Evolutionary conservation across 1,140 invertebrate species (phyloP), one percentile per base, ranked within the genome.

Genomic region (Magallana gigas): DNA sequence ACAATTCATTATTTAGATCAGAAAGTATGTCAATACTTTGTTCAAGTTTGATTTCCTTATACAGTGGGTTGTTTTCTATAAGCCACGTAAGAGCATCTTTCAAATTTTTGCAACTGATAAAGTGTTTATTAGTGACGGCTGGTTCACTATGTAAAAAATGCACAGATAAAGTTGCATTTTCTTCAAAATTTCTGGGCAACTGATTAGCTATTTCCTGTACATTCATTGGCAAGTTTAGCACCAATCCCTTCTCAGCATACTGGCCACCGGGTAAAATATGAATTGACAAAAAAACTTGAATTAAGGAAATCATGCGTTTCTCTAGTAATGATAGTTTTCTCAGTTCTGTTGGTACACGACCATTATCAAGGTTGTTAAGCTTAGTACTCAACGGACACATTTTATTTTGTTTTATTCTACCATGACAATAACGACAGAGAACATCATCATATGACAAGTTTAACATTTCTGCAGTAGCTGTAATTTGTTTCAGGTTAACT

Each of bases 31-130:
- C 23, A 23, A 23, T 23, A 23, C 58, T 76, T 23, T 56, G 8
- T 71, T 62, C 23, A 23, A 57, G 8, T 87, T 68, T 23, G 8
- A 88, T 80, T 71, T 86, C 23, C 12, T 8, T 8, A 68, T 86
- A 90, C 18, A 90, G 80, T 9, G 11, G 5, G 83, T 90, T 90
- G 57, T 90, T 85, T 76, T 76, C 48, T 86, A 87, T 90, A n/a
- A 90, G 71, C 88, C 90, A 89, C 1, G n/a, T 14, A 8, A 90
- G 62, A 57, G 89, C 85, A 23, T 23, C 58, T 23, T 16, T n/a
- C 48, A 88, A 68, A 82, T 84, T 48, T 87, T 36, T 18, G 81
- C 0, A 29, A 48, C 2, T 23, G 11, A 16, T 18, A 6, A 14
- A 71, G 36, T 60, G 57, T 57, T 29, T 62, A 23, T 60, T 71